Conservation (phyloP, 2,113 vertebrate species). For the Syngnathus typhle region DNA sequence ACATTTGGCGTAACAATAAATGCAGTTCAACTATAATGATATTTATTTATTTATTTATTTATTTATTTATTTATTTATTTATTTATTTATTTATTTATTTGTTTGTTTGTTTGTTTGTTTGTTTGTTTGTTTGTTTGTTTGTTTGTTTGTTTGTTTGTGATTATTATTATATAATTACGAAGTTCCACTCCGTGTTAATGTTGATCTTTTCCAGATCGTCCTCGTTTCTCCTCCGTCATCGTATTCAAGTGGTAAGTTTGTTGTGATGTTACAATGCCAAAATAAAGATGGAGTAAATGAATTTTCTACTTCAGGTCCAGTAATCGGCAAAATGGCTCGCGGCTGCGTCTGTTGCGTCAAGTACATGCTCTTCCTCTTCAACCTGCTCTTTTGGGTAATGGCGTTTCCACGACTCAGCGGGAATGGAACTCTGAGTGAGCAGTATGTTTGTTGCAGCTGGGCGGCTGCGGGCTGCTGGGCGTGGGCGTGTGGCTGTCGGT, state of each 20-base stretch:
- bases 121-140: too few relatives aligned
- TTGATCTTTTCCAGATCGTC: not conserved
- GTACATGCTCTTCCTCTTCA: constrained; percentile 99
- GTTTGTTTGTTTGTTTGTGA: too few relatives aligned
- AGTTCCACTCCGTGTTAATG: not conserved
- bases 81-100: too few relatives aligned
- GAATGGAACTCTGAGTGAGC: not conserved
- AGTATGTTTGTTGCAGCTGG: constrained; percentile 74
- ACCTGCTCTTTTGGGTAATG: constrained; percentile 96
- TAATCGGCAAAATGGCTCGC: constrained; percentile 82
- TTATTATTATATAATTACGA: too few relatives aligned
- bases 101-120: too few relatives aligned
- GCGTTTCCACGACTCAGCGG: not conserved
- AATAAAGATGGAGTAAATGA: too few relatives aligned
- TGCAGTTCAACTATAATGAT: not conserved
- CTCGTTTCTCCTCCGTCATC: not conserved
- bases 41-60: too few relatives aligned
- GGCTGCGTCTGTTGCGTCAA: constrained; percentile 98
- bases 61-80: too few relatives aligned
- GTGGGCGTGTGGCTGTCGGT: constrained; percentile 98
- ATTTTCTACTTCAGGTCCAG: not conserved
- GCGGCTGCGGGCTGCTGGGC: constrained; percentile 90
- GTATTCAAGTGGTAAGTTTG: not conserved
- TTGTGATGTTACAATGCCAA: not conserved
- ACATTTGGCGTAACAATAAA: not conserved